Conservation (phyloP, 2,797 vertebrate genomes). For the Macropodus opercularis region DNA sequence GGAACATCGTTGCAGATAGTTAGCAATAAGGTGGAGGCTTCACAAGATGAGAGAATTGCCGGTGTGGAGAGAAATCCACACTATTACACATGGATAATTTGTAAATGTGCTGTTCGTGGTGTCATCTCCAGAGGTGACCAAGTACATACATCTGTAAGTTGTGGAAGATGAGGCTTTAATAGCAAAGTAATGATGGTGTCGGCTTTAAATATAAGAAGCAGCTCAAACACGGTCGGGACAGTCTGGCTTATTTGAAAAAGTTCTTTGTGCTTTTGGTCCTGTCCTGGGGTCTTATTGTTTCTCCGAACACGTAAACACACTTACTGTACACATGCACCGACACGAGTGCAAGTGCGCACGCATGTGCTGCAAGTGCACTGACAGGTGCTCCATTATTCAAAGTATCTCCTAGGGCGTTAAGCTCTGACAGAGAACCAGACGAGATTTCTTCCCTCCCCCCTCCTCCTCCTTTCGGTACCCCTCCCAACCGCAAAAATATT, state of each 20-base stretch:
- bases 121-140: conserved; percentile 55
- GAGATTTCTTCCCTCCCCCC: conserved; percentile 47
- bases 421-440: conserved; percentile 72
- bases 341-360: conserved; percentile 31
- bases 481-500: conserved; percentile 75
- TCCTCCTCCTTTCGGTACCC: conserved; percentile 40
- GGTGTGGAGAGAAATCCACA: conserved; percentile 35
- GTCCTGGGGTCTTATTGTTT: conserved; percentile 1
- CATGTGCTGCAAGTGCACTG: conserved; percentile 29
- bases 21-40: conserved; percentile 60
- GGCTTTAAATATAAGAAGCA: conserved; percentile 35
- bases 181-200: conserved; percentile 65
- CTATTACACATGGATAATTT: conserved; percentile 66
- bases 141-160: conserved; percentile 55
- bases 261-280: conserved; percentile 25
- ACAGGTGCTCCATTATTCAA: conserved; percentile 79
- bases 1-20: conserved; percentile 62
- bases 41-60: conserved; percentile 40
- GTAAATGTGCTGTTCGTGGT: conserved; percentile 50
- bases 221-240: conserved; percentile 37
- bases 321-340: conserved; percentile 25
- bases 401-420: conserved; percentile 76
- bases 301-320: conserved; percentile 12
- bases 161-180: conserved; percentile 69
- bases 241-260: conserved; percentile 30